phyloP scores from a whole-genome alignment of 2,888 invertebrate genomes.

The Ceramica pisi region DNA sequence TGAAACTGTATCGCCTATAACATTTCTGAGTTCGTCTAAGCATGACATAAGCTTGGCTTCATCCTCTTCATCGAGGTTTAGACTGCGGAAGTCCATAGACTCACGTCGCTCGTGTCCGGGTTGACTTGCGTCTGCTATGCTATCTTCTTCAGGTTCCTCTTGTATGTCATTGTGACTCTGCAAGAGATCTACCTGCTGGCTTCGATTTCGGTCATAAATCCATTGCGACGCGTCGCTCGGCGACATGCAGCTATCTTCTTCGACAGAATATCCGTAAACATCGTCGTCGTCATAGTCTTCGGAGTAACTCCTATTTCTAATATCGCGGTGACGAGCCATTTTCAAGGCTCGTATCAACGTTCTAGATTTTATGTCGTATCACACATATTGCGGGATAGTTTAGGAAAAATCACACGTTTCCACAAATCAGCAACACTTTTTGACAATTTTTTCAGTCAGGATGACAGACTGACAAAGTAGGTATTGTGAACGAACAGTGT shows the following conservation, averaged over 20 bases:
- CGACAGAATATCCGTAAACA: slow-evolving; percentile 98
- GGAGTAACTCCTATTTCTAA: slow-evolving; percentile 95
- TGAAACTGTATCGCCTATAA: slow-evolving; percentile 94
- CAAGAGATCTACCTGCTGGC: slow-evolving; percentile 93
- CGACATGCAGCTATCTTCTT: slow-evolving; percentile 97
- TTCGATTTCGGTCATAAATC: slow-evolving; percentile 95
- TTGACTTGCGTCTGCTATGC: slow-evolving; percentile 68
- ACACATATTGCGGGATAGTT: slow-evolving; percentile 48
- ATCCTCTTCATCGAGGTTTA: slow-evolving; percentile 92
- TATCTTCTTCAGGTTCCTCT: slow-evolving; percentile 91
- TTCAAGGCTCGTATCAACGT: slow-evolving; percentile 32
- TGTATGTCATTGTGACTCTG: slow-evolving; percentile 94
- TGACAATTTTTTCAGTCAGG: slow-evolving; percentile 47
- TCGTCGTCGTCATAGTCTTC: slow-evolving; percentile 98
- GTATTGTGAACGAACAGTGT: neutral
- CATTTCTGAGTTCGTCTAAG: slow-evolving; percentile 95
- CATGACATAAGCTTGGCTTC: slow-evolving; percentile 95
- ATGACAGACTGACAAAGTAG: slow-evolving; percentile 29
- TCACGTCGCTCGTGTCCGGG: slow-evolving; percentile 80
- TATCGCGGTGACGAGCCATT: slow-evolving; percentile 97
- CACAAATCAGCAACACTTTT: slow-evolving; percentile 44
- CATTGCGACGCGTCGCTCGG: slow-evolving; percentile 96
- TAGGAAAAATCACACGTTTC: slow-evolving; percentile 69
- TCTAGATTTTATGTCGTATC: slow-evolving; percentile 29
- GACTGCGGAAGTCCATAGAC: slow-evolving; percentile 87